A percentile compares a stretch with the other conserved stretches of the same genome.
Conservation (phyloP, 2,888 invertebrate species). For the Polyploca ridens region DNA sequence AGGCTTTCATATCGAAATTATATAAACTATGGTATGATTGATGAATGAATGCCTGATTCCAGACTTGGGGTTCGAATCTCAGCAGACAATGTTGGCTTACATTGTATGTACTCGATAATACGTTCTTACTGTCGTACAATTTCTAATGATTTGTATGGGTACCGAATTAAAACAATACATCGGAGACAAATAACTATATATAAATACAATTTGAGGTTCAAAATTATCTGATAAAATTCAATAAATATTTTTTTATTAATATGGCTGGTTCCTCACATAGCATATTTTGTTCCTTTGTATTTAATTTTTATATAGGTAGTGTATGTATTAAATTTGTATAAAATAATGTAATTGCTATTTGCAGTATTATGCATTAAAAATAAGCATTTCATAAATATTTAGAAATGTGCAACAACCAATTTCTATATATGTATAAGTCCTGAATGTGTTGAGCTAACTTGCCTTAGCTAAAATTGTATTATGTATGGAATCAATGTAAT, state of each 20-base stretch:
- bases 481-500: constrained; percentile 11
- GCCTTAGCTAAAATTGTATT: constrained; percentile 17
- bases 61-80: constrained; percentile 11
- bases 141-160: constrained; percentile 11
- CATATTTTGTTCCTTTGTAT: constrained; percentile 20
- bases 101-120: constrained; percentile 15
- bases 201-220: constrained; percentile 5
- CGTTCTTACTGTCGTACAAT: constrained; percentile 10
- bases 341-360: constrained; percentile 12
- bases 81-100: constrained; percentile 10
- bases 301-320: constrained; percentile 17
- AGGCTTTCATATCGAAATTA: constrained; percentile 59
- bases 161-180: constrained; percentile 24
- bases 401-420: background rate
- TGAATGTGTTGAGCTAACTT: constrained; percentile 1
- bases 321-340: background rate
- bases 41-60: no score
- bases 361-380: constrained; percentile 33
- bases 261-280: constrained; percentile 21
- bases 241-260: background rate
- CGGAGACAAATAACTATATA: constrained; percentile 11
- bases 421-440: background rate
- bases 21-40: constrained; percentile 20
- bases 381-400: constrained; percentile 10
- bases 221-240: constrained; percentile 2